A percentile compares a stretch with the other conserved stretches of the same genome.
Conservation (phyloP, 1,140 invertebrate species). For the Aphelenchoides avenae region DNA sequence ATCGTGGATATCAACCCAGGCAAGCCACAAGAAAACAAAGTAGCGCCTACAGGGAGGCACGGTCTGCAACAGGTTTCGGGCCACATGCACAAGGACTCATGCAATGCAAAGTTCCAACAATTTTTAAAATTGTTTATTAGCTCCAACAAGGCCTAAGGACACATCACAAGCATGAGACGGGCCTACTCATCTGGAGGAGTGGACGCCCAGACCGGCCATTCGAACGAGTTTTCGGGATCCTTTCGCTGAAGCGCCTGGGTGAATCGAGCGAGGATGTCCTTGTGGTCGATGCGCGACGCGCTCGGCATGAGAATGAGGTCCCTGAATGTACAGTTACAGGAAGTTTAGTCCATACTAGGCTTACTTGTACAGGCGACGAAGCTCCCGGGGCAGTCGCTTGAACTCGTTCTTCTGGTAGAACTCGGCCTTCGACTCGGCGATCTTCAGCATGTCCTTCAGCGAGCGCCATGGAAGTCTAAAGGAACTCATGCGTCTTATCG, state of each 20-base stretch:
- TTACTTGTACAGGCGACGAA: constrained; percentile 27
- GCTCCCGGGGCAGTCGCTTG: constrained; percentile 16
- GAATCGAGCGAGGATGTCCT: constrained; percentile 16
- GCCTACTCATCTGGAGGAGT: too few species aligned
- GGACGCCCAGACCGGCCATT: constrained; percentile 30
- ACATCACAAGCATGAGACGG: too few species aligned
- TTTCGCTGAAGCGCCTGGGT: constrained; percentile 21
- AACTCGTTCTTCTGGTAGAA: constrained; percentile 16
- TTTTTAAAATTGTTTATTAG: too few species aligned
- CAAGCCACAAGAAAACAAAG: too few species aligned
- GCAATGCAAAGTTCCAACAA: too few species aligned
- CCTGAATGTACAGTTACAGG: constrained; percentile 15
- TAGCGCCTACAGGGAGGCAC: too few species aligned
- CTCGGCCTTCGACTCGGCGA: background rate
- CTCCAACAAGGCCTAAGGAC: too few species aligned
- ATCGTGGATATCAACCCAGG: constrained; percentile 42
- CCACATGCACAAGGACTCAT: too few species aligned
- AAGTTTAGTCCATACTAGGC: background rate
- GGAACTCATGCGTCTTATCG: too few species aligned
- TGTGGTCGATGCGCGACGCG: constrained; percentile 19
- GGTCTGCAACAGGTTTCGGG: too few species aligned
- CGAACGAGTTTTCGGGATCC: constrained; percentile 16
- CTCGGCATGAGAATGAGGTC: constrained; percentile 20
- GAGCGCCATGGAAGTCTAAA: constrained; percentile 34
- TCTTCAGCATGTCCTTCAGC: constrained; percentile 1